A percentile compares a stretch with the other conserved stretches of the same genome.
phyloP scores from a whole-genome alignment of 2,888 invertebrate genomes.

The Chalcosyrphus nemorum region DNA sequence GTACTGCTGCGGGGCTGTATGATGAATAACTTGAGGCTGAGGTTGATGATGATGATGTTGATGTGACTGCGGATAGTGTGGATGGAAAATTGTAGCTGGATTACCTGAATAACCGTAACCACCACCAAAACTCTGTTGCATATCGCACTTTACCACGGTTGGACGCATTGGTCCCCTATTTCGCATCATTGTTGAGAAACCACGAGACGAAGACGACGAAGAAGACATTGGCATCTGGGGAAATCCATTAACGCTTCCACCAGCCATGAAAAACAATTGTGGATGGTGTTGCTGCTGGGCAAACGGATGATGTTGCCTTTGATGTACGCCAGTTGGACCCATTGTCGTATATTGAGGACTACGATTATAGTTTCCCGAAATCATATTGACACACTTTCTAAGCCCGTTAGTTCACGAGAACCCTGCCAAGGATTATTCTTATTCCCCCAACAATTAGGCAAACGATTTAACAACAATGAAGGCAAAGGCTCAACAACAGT shows the following conservation, averaged over 20 bases:
- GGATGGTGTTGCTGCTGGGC: slow-evolving; percentile 20
- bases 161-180: not conserved
- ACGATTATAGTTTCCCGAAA: slow-evolving; percentile 66
- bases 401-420: slow-evolving; percentile 46
- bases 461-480: too few species aligned
- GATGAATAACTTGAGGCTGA: slow-evolving; percentile 1
- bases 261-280: slow-evolving; percentile 47
- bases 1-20: slow-evolving; percentile 26
- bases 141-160: slow-evolving; percentile 38
- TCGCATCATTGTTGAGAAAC: slow-evolving; percentile 45
- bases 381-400: slow-evolving; percentile 34
- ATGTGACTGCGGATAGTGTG: slow-evolving; percentile 21
- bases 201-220: too few species aligned
- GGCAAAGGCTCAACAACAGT: not conserved
- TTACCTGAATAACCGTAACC: slow-evolving; percentile 16
- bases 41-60: slow-evolving; percentile 25
- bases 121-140: slow-evolving; percentile 40
- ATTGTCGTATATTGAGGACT: slow-evolving; percentile 58
- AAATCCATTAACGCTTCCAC: slow-evolving; percentile 28
- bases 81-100: slow-evolving; percentile 11
- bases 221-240: slow-evolving; percentile 37
- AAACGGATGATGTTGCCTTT: not conserved
- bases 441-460: not conserved
- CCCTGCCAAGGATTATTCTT: slow-evolving; percentile 50
- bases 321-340: slow-evolving; percentile 28